Percentiles rank a stretch among this genome's conserved stretches.
Evolutionary conservation across 2,888 invertebrate genomes (phyloP).

Genomic region (Drosophila nigritarsus): DNA sequence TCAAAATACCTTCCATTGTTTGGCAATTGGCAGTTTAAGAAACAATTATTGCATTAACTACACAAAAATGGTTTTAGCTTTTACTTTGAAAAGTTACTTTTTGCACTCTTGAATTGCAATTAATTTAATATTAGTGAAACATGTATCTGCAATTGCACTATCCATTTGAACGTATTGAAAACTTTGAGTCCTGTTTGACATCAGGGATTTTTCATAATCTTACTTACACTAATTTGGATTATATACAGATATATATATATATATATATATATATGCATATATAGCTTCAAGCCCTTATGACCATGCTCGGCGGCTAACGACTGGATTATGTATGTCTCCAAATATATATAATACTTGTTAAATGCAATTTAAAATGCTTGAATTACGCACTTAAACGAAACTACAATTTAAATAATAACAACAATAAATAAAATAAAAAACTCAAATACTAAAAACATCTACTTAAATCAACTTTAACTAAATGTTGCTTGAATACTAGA

Average conservation of each 20-base stretch:
- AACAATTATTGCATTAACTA: background rate
- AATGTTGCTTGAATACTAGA: slow-evolving; percentile 50
- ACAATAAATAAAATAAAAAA: slow-evolving; percentile 4
- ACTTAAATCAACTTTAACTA: slow-evolving; percentile 25
- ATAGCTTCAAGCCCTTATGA: slow-evolving; percentile 28
- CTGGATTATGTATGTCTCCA: slow-evolving; percentile 27
- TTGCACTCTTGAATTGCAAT: background rate
- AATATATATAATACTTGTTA: slow-evolving; percentile 46
- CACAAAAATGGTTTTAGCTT: background rate
- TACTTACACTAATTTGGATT: background rate
- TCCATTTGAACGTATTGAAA: background rate
- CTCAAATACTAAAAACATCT: background rate
- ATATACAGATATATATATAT: background rate
- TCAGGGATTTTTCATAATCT: background rate
- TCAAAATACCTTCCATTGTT: background rate
- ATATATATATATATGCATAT: too few species aligned
- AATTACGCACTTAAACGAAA: slow-evolving; percentile 47
- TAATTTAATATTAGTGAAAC: background rate
- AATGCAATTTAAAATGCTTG: slow-evolving; percentile 55
- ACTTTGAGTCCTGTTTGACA: too few species aligned
- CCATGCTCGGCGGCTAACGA: slow-evolving; percentile 47
- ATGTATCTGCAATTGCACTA: background rate
- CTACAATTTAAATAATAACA: slow-evolving; percentile 17
- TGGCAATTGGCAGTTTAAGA: background rate
- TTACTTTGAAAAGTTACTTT: background rate